A percentile compares a stretch with the other conserved stretches of the same genome.
Conservation (phyloP, 2,888 invertebrate species). For the Patella caerulea region DNA sequence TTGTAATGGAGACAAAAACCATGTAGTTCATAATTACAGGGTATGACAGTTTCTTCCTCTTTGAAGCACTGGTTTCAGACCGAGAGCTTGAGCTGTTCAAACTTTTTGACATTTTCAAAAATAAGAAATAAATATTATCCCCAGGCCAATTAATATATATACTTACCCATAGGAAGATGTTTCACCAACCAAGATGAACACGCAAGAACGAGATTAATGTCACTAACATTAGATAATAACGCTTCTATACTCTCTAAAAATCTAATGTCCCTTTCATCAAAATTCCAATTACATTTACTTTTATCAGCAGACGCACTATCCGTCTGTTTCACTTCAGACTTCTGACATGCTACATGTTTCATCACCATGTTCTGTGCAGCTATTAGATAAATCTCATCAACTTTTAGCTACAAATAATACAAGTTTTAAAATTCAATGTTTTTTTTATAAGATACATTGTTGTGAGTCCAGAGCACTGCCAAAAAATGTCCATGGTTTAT, state of each 20-base stretch:
- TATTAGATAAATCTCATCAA: conserved; percentile 55
- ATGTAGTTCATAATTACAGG: too few species aligned
- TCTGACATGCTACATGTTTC: conserved; percentile 40
- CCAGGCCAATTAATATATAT: too few species aligned
- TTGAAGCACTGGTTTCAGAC: too few species aligned
- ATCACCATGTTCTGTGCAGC: conserved; percentile 59
- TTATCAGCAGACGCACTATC: neutral
- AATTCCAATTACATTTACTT: conserved; percentile 53
- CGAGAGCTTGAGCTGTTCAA: too few species aligned
- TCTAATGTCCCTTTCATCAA: conserved; percentile 42
- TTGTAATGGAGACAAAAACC: too few species aligned
- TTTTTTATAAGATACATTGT: neutral
- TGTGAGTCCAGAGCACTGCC: neutral
- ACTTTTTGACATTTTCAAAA: too few species aligned
- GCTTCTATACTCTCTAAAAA: conserved; percentile 45
- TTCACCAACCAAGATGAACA: conserved; percentile 60
- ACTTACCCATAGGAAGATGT: conserved; percentile 58
- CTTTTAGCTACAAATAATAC: conserved; percentile 41
- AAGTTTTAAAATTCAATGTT: neutral
- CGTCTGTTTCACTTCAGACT: conserved; percentile 32
- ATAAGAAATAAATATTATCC: too few species aligned
- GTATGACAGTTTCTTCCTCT: too few species aligned
- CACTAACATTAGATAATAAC: conserved; percentile 49
- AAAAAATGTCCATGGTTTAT: too few species aligned
- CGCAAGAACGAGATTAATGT: conserved; percentile 55